A percentile compares a stretch with the other conserved stretches of the same genome.
Conservation (phyloP, 2,797 vertebrate species). For the Euphonia xanthogaster region DNA sequence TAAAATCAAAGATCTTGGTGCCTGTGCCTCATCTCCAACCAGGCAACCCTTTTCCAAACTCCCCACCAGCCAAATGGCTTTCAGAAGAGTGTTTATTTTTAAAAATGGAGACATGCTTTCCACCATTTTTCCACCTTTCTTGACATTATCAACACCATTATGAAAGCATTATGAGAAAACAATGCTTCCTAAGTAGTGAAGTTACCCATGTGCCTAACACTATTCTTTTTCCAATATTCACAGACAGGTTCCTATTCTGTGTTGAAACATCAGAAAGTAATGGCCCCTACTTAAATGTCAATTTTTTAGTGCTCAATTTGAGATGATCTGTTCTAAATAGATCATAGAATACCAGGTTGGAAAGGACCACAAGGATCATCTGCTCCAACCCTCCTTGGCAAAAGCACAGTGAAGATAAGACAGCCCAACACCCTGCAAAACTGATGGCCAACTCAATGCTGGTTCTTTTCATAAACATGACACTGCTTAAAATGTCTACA, state of each 20-base stretch:
- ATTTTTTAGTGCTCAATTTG: not conserved
- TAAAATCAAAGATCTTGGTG: not conserved
- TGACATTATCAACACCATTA: not conserved
- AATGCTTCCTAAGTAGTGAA: not conserved
- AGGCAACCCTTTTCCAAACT: not conserved
- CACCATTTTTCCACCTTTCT: not conserved
- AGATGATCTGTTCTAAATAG: not conserved
- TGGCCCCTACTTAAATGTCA: fast-evolving
- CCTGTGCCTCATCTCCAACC: not conserved
- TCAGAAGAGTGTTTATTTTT: not conserved
- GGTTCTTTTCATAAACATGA: not conserved
- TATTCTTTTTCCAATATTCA: not conserved
- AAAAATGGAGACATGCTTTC: not conserved
- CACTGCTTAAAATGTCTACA: fast-evolving
- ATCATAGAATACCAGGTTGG: not conserved
- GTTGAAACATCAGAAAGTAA: not conserved
- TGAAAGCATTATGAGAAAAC: not conserved
- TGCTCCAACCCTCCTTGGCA: not conserved
- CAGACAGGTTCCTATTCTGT: not conserved
- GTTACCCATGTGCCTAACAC: not conserved
- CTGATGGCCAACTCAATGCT: not conserved
- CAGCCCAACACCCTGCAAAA: not conserved
- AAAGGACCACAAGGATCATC: not conserved
- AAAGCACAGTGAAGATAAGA: not conserved
- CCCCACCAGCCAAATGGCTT: not conserved